Evolutionary conservation across 2,888 invertebrate species (phyloP).

Genomic region (Yponomeuta plumbellus): DNA sequence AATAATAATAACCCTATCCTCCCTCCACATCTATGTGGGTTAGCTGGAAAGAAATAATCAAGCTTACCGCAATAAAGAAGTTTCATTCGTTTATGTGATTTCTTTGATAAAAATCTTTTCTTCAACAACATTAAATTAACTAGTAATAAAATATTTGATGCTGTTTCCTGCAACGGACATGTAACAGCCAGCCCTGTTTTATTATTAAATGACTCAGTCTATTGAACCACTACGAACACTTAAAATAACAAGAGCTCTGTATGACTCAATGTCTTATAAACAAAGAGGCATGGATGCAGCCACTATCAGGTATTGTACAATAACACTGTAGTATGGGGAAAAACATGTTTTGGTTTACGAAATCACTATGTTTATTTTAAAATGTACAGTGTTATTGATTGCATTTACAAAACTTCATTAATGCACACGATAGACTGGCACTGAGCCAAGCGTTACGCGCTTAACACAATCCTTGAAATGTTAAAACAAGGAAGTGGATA

Average conservation of each 20-base stretch:
- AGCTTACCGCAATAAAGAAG: no score
- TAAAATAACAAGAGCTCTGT: neutral
- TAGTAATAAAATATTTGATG: neutral
- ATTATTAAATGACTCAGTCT: neutral
- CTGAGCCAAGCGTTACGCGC: neutral
- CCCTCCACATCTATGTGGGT: no score
- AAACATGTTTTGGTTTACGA: neutral
- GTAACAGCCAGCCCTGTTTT: neutral
- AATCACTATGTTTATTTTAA: neutral
- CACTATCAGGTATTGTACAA: neutral
- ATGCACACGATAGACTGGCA: neutral
- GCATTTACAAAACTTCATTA: neutral
- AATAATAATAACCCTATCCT: no score
- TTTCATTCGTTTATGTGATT: no score
- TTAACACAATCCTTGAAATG: conserved; percentile 2
- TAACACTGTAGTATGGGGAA: neutral
- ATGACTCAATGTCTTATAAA: neutral
- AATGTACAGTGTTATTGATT: neutral
- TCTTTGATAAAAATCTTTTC: no score
- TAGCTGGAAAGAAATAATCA: no score
- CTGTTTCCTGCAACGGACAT: neutral
- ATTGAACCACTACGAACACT: neutral
- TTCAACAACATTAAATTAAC: no score
- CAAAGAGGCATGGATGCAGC: neutral
- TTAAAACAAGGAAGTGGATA: neutral